Base-by-base conservation (phyloP, 2,113 vertebrate genomes). In the Oncorhynchus mykiss region DNA sequence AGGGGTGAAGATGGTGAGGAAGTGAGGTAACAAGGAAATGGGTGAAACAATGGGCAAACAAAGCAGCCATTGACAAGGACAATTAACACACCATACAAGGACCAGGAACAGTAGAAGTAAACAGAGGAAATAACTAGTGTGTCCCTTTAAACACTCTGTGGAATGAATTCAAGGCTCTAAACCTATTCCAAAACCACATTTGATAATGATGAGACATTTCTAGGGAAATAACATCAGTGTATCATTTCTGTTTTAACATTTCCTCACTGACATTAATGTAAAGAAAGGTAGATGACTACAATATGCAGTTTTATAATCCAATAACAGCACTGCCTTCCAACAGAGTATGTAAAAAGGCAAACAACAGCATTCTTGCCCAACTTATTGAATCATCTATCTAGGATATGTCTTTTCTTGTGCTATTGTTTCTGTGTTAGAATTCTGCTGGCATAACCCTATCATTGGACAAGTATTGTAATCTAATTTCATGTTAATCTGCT, bases 401-500 rank as follows among this genome's bases (percentile, higher is more conserved):
- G 9, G 5, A 60, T 22, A 64, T 73, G 54, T 29, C 4, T 24
- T 54, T 5, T 2, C 11, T 5, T 25, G 24, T 29, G 14, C 24
- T 22, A 22, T 48, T 22, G 14, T 25, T 31, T 71, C 14, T 29
- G 20, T 24, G 3, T 71, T 22, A 20, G 11, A 45, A 49, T 70
- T 9, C 6, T 31, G 2, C 14, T 67, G 3, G 22, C n/a, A 45
- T 49, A 20, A 31, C 18, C 51, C 39, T 45, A 11, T 45, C 9
- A 45, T 45, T 49, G 31, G 16, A 70, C 45, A 6, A 48, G n/a
- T 70, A 39, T 24, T 71, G 54, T 72, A 54, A 78, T 84, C 70
- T 72, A 29, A 72, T 78, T 80, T 80, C 4, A 80, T 79, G 34
- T 67, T 78, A 48, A 80, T 27, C 68, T 73, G 71, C 72, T 71